Base-by-base conservation (phyloP, 2,888 invertebrate genomes). In the Matsumyia berberina region DNA sequence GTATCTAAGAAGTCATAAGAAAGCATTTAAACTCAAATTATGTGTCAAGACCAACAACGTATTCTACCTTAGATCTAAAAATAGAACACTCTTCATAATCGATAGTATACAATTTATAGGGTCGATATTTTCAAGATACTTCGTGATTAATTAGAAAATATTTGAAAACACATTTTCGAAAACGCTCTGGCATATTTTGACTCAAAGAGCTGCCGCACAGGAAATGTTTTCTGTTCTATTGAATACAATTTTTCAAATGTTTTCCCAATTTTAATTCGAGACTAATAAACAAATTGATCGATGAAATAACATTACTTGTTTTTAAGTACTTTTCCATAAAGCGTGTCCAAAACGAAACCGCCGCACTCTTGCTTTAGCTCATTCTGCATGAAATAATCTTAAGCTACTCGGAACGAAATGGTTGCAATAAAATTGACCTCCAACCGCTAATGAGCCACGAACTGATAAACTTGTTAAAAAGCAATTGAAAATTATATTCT, bases 401-500 rank as follows among this genome's bases (percentile, higher is more conserved):
- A 15, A 33, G 12, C 53, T 53, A 6, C 31, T 12, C 31, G 15
- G 29, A 53, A n/a, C 31, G 31, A 33, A 42, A 44, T 69, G 17
- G 31, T 58, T 72, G 76, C 66, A 66, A 57, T 66, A 66, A 76
- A 76, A 76, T 24, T 76, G 66, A 76, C 74, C 74, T 74, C 66
- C 37, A 64, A 74, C 76, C 76, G 57, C 74, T 76, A 66, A 76
- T 57, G 55, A 76, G 39, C 57, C n/a, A 57, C 35, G 37, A 64
- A 15, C 49, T 76, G 76, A 76, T 76, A 76, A 66, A 58, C 44
- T 58, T 57, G 66, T 57, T 76, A 57, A 66, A 31, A 57, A 39
- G 37, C 44, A 66, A 58, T 58, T 66, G 62, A 24, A 64, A 73
- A 33, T 73, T 7, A n/a, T 19, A 42, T 73, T 42, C 19, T 55